Base-by-base conservation (phyloP, 2,797 vertebrate genomes). In the Hippocampus kuda region DNA sequence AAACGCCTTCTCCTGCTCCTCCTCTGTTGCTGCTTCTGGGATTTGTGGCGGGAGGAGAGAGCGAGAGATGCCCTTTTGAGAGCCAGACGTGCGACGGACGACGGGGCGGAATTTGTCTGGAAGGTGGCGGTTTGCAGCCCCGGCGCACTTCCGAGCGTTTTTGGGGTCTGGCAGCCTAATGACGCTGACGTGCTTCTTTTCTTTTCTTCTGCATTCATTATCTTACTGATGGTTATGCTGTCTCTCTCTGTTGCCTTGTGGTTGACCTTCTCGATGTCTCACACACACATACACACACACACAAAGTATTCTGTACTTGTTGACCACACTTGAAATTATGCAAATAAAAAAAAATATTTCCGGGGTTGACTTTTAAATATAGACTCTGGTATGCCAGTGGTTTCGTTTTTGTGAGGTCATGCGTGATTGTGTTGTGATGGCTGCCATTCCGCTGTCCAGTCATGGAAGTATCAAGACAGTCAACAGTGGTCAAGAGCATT, bases 31-130 rank as follows among this genome's bases (percentile, higher is more conserved):
- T 54, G 80, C 81, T 87, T 88, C 86, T 88, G 86, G 86, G 89
- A 85, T 89, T 89, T 91, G 88, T 81, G 90, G 89, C 87, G 85
- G 85, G 82, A 85, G 83, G 78, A 84, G 82, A 84, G 84, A 83
- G 76, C 84, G 80, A 87, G 81, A 83, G 83, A 78, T 86, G 26
- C 26, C 56, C 57, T 60, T 88, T 88, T 85, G 84, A 87, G 88
- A 88, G 87, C 77, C 82, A 89, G 87, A 87, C 82, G 72, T 83
- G 83, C 85, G 87, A 87, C 86, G 87, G 86, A 87, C 86, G 87
- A 86, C 82, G 84, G 86, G 85, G 79, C 82, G 84, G 79, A 65
- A 77, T 89, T 87, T 89, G 86, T 83, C 83, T 82, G 78, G 79
- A 88, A 87, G 82, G 85, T 85, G 85, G 89, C 86, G 77, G 85